Evolutionary conservation across 2,113 vertebrate genomes (phyloP), one percentile per base, ranked within the genome.

Genomic region (Mugil cephalus): DNA sequence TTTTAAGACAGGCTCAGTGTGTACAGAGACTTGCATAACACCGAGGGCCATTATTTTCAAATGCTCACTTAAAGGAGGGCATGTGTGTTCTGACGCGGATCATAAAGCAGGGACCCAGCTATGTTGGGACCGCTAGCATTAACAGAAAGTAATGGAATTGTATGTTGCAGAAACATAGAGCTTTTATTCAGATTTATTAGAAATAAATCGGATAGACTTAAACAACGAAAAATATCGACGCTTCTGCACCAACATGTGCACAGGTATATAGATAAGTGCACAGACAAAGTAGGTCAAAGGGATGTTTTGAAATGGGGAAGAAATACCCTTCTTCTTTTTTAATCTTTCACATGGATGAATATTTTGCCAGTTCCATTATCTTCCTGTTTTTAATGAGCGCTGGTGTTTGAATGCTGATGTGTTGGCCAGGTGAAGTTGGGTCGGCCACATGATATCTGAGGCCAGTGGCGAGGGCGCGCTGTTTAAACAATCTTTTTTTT

Each of bases 1-100:
- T 85, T 90, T 90, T 81, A 85, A 84, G 77, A 90, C 63, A 12
- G 77, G 48, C 70, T 62, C 55, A 7, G 55, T 87, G 79, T 91
- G 58, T 86, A 79, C 60, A 69, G 75, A 71, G 70, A 40, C 79
- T 91, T 89, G 85, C 85, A 74, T 83, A 90, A 93, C 43, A 52
- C 53, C 43, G 51, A 17, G 72, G 54, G 30, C 45, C 69, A 72
- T 88, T 48, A 77, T 89, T 88, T 87, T 85, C 53, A 75, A 87
- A 83, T 75, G 69, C 78, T 67, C 74, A 68, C 77, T 71, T 83
- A 84, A 87, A 78, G 64, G 56, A 24, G 48, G 46, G 51, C 21
- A 4, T 54, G 50, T 70, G 60, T 69, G 56, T 82, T 68, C 58
- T 59, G 64, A 62, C 69, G 55, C 74, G 66, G 69, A 53, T 78